A percentile compares a stretch with the other conserved stretches of the same genome.
Evolutionary conservation across 2,797 vertebrate genomes (phyloP).

Genomic region (Telmatherina bonti): DNA sequence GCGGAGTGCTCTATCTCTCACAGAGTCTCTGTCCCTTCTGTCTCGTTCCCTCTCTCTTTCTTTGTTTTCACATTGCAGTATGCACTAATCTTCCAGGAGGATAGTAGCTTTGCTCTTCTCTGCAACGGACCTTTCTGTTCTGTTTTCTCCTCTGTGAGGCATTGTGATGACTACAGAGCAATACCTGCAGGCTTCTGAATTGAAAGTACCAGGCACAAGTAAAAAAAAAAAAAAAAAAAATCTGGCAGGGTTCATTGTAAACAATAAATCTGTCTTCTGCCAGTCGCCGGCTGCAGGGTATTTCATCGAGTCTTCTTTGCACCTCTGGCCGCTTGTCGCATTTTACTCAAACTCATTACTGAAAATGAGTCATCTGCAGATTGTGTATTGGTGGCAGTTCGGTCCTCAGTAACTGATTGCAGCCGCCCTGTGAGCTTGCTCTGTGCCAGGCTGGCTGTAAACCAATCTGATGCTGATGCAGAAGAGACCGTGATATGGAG

Average conservation of each 20-base stretch:
- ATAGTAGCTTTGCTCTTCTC: constrained; percentile 47
- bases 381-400: constrained; percentile 55
- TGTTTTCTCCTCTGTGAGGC: constrained; percentile 42
- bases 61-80: constrained; percentile 71
- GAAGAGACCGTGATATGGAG: constrained; percentile 68
- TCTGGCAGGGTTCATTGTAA: constrained; percentile 50
- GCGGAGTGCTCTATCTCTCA: constrained; percentile 60
- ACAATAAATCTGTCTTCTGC: constrained; percentile 63
- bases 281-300: constrained; percentile 49
- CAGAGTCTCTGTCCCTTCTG: constrained; percentile 52
- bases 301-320: constrained; percentile 46
- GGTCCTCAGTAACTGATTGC: constrained; percentile 52
- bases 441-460: constrained; percentile 74
- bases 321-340: constrained; percentile 44
- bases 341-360: constrained; percentile 67
- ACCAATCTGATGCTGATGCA: constrained; percentile 81
- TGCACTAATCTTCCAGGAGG: constrained; percentile 48
- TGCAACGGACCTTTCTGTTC: constrained; percentile 28
- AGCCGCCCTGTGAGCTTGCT: constrained; percentile 56
- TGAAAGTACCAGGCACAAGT: constrained; percentile 57
- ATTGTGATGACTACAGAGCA: constrained; percentile 58
- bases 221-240: constrained; percentile 25
- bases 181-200: constrained; percentile 61
- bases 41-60: constrained; percentile 40
- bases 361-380: constrained; percentile 72